Evolutionary conservation across 1,140 invertebrate genomes (phyloP).

Genomic region (Trichonephila clavipes): DNA sequence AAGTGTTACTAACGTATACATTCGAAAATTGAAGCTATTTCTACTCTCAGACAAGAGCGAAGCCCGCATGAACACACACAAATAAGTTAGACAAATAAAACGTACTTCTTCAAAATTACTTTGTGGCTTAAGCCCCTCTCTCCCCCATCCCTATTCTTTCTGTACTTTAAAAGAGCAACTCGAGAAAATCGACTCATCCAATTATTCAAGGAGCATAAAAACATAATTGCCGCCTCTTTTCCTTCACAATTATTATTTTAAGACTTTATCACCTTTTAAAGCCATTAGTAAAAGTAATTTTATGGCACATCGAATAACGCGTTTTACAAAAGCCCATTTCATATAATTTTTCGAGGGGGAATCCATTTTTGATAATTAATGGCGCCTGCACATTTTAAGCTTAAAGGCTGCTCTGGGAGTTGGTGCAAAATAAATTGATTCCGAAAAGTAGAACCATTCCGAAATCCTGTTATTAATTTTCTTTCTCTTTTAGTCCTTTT

Average conservation of each 20-base stretch:
- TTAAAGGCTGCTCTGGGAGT: constrained; percentile 43
- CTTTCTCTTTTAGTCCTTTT: background rate
- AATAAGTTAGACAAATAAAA: background rate
- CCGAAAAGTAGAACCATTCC: background rate
- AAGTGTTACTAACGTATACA: too few species aligned
- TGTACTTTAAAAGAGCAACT: background rate
- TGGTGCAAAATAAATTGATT: constrained; percentile 58
- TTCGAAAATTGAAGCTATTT: too few species aligned
- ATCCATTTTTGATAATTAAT: constrained; percentile 73
- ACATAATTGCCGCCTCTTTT: constrained; percentile 31
- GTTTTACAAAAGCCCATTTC: constrained; percentile 60
- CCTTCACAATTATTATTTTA: constrained; percentile 49
- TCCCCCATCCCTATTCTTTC: background rate
- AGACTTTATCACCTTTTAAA: constrained; percentile 47
- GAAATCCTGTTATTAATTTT: constrained; percentile 47
- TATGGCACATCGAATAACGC: constrained; percentile 49
- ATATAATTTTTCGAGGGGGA: background rate
- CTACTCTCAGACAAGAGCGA: too few species aligned
- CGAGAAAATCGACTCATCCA: constrained; percentile 9
- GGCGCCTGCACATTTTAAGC: constrained; percentile 2
- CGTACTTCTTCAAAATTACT: background rate
- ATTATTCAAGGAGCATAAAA: background rate
- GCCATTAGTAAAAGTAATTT: constrained; percentile 71
- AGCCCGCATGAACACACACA: background rate
- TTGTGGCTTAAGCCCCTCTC: background rate